phyloP scores from a whole-genome alignment of 2,797 vertebrate species.

The Cryptoprocta ferox region DNA sequence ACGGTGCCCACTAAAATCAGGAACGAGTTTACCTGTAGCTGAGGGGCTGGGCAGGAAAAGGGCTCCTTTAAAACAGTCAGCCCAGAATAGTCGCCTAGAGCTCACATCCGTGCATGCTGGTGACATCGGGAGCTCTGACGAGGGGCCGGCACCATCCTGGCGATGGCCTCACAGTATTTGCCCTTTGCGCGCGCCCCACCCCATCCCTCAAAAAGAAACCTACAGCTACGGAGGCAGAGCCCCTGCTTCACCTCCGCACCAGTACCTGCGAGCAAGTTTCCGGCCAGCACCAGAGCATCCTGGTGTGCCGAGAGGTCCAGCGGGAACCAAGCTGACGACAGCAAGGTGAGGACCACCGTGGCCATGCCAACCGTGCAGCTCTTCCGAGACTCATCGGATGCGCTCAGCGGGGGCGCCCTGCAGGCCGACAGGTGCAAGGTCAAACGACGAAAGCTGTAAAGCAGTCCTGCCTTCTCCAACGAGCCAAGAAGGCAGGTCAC shows the following conservation, averaged over 20 bases:
- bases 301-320: conserved; percentile 97
- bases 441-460: neutral
- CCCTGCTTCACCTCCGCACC: neutral
- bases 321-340: conserved; percentile 97
- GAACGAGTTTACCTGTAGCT: neutral
- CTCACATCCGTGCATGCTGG: rapidly evolving
- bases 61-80: neutral
- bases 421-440: conserved; percentile 61
- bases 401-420: conserved; percentile 90
- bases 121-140: neutral
- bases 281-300: conserved; percentile 94
- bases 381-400: conserved; percentile 89
- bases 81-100: neutral
- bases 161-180: neutral
- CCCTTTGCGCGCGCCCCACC: rapidly evolving
- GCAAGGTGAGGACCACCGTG: conserved; percentile 94
- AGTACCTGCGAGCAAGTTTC: conserved; percentile 96
- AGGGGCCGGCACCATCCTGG: neutral
- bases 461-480: neutral
- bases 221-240: neutral
- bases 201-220: neutral
- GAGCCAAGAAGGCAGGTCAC: neutral
- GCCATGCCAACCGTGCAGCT: conserved; percentile 93
- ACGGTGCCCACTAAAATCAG: neutral
- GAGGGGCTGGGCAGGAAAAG: neutral